These are phyloP conservation scores for Sander vitreus DNA, from an alignment of 2,113 vertebrate species.

Conservation along the genomic window DNA sequence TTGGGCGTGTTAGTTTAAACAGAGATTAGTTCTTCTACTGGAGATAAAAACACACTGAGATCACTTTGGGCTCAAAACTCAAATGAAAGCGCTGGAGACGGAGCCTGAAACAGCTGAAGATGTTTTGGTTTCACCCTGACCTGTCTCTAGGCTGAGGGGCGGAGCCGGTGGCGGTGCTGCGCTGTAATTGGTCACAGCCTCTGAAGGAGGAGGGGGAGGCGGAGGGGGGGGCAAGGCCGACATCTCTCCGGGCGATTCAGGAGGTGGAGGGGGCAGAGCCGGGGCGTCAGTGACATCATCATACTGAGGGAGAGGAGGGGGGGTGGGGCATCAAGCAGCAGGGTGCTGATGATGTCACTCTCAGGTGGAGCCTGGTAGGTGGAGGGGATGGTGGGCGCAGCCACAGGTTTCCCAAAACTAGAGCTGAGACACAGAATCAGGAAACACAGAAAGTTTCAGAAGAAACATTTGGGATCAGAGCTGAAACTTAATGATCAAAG, in stretches of 20 bases:
- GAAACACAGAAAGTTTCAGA: too few species aligned
- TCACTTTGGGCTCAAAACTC: too few species aligned
- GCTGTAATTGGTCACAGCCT: background rate
- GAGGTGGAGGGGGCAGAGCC: slow-evolving; percentile 49
- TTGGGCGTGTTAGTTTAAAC: too few species aligned
- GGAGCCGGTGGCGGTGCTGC: slow-evolving; percentile 16
- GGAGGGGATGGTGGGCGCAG: slow-evolving; percentile 74
- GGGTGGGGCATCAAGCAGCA: slow-evolving; percentile 54
- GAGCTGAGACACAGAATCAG: slow-evolving; percentile 55
- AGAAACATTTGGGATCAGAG: too few species aligned
- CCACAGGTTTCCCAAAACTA: slow-evolving; percentile 81
- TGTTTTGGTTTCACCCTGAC: slow-evolving; percentile 40
- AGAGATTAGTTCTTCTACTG: too few species aligned
- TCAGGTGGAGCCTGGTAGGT: slow-evolving; percentile 51
- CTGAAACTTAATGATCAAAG: too few species aligned
- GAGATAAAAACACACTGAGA: too few species aligned
- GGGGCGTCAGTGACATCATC: background rate
- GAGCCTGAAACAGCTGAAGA: too few species aligned
- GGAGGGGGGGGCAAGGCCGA: slow-evolving; percentile 10
- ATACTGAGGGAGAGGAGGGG: slow-evolving; percentile 30
- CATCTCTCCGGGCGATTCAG: background rate
- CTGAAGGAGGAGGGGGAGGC: slow-evolving; percentile 10
- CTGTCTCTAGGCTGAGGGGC: slow-evolving; percentile 75
- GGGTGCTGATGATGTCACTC: slow-evolving; percentile 66
- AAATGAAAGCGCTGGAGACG: too few species aligned